Conservation (phyloP, 2,888 invertebrate genomes). For the Zeuzera pyrina region DNA sequence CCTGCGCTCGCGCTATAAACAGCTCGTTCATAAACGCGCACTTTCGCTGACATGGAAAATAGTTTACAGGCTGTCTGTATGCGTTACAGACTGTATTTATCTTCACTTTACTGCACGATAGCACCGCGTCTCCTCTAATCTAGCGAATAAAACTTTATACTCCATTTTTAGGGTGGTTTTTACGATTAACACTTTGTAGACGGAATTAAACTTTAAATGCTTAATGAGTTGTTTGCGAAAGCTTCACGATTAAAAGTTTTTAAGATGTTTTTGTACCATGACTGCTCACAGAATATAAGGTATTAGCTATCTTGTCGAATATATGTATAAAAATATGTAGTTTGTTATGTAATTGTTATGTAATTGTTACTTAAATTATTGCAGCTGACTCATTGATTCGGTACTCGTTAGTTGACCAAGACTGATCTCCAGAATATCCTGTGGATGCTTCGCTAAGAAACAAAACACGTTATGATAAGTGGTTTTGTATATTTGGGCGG, state of each 20-base stretch:
- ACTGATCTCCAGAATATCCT: too few relatives aligned
- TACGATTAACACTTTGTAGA: conserved; percentile 57
- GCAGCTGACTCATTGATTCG: too few relatives aligned
- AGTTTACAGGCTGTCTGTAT: conserved; percentile 57
- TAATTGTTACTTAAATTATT: too few relatives aligned
- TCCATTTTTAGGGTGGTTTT: conserved; percentile 56
- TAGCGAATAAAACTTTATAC: conserved; percentile 62
- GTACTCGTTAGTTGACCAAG: too few relatives aligned
- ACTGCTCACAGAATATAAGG: too few relatives aligned
- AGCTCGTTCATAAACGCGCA: conserved; percentile 48
- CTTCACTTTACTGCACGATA: conserved; percentile 52
- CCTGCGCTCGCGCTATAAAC: conserved; percentile 34
- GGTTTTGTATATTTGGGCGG: too few relatives aligned
- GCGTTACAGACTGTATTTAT: conserved; percentile 52
- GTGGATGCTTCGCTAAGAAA: too few relatives aligned
- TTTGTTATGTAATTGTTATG: too few relatives aligned
- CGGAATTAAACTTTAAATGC: conserved; percentile 58
- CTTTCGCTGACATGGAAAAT: conserved; percentile 69
- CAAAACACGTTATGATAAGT: too few relatives aligned
- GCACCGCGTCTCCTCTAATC: conserved; percentile 50
- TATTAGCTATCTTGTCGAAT: too few relatives aligned
- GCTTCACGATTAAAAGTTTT: conserved; percentile 48
- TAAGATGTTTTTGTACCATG: conserved; percentile 35
- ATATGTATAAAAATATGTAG: too few relatives aligned
- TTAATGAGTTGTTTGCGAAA: conserved; percentile 57